Evolutionary conservation across 1,140 invertebrate genomes (phyloP).

Genomic region (Drosophila elegans): DNA sequence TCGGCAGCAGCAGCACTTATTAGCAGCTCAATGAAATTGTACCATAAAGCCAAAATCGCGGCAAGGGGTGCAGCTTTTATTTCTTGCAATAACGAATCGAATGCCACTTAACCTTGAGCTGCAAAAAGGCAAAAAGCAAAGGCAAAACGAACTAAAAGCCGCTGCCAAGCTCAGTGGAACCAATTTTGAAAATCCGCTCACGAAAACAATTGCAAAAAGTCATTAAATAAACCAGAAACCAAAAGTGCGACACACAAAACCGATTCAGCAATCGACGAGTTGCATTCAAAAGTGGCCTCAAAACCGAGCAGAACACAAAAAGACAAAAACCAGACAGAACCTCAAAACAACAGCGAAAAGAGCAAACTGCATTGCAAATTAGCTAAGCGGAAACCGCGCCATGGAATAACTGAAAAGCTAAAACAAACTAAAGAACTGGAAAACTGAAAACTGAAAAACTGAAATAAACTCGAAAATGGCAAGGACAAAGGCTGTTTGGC

Average conservation of each 20-base stretch:
- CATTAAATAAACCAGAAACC: slow-evolving; percentile 82
- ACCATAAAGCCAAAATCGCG: slow-evolving; percentile 48
- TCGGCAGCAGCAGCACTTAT: slow-evolving; percentile 65
- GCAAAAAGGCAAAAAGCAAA: slow-evolving; percentile 44
- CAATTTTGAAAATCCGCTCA: slow-evolving; percentile 82
- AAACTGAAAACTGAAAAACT: not conserved
- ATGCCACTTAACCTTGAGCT: slow-evolving; percentile 78
- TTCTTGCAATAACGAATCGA: slow-evolving; percentile 74
- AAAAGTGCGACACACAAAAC: slow-evolving; percentile 61
- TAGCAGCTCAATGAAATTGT: slow-evolving; percentile 74
- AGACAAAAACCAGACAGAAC: slow-evolving; percentile 4
- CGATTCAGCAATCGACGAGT: slow-evolving; percentile 58
- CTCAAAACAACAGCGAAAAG: not conserved
- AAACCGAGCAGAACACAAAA: slow-evolving; percentile 32
- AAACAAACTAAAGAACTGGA: not conserved
- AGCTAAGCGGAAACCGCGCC: slow-evolving; percentile 52
- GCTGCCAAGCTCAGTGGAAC: slow-evolving; percentile 53
- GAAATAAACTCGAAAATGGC: slow-evolving; percentile 38
- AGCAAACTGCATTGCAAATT: slow-evolving; percentile 48
- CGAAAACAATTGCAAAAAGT: slow-evolving; percentile 81
- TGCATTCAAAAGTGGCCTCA: slow-evolving; percentile 71
- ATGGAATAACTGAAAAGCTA: slow-evolving; percentile 10
- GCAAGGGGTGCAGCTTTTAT: slow-evolving; percentile 60
- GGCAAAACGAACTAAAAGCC: slow-evolving; percentile 15
- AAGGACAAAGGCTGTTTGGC: slow-evolving; percentile 43